Percentiles rank a stretch among this genome's conserved stretches.
phyloP scores from a whole-genome alignment of 64 coral and sea anemone genomes.

The Montipora efflorescens region DNA sequence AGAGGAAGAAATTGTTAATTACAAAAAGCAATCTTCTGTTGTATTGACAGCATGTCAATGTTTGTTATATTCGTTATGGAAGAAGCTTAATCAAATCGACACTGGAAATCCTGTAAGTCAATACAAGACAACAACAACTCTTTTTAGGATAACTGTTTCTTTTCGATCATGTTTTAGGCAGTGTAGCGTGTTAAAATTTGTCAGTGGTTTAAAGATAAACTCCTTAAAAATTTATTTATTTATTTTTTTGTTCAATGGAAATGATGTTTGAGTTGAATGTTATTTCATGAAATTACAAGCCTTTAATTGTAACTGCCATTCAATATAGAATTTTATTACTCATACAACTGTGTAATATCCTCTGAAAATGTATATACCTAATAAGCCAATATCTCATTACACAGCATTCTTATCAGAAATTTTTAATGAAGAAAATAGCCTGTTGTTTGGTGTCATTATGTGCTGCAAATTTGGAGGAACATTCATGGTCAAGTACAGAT shows the following conservation, averaged over 20 bases:
- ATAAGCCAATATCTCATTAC: not conserved
- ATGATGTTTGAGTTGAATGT: too few relatives aligned
- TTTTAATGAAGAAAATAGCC: conserved; percentile 24
- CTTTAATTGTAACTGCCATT: too few relatives aligned
- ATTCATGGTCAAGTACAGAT: conserved; percentile 19
- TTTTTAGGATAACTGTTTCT: not conserved
- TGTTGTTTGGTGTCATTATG: conserved; percentile 31
- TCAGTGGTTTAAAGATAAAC: too few relatives aligned
- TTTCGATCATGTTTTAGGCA: too few relatives aligned
- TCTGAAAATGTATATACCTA: not conserved
- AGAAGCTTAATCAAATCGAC: not conserved
- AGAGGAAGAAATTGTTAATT: conserved; percentile 6
- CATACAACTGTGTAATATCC: too few relatives aligned
- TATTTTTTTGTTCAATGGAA: too few relatives aligned
- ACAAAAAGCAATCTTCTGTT: not conserved
- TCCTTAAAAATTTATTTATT: too few relatives aligned
- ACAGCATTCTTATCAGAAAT: conserved; percentile 8
- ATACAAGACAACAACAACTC: not conserved
- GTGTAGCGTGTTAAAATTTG: too few relatives aligned
- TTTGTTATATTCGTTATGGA: conserved; percentile 10
- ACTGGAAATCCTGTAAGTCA: not conserved
- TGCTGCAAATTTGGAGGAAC: not conserved
- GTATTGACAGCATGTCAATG: not conserved
- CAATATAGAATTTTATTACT: too few relatives aligned
- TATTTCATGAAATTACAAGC: too few relatives aligned